Evolutionary conservation across 2,888 invertebrate genomes (phyloP).

Genomic region (Pseudeuparius sepicola): DNA sequence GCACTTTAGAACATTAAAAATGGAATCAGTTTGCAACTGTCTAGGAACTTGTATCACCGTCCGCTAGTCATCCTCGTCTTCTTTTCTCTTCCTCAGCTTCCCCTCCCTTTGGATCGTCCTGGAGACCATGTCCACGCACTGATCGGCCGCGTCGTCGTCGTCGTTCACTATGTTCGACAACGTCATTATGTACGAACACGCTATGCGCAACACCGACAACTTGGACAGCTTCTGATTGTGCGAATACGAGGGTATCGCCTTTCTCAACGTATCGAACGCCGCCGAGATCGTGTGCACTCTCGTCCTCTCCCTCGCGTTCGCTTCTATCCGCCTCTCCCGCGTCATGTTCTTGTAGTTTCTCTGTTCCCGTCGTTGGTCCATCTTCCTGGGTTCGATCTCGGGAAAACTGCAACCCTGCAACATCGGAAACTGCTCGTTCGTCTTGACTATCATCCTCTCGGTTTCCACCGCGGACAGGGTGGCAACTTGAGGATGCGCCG

Average conservation of each 20-base stretch:
- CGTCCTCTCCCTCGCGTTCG: constrained; percentile 86
- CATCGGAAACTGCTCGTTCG: constrained; percentile 32
- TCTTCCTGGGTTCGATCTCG: constrained; percentile 5
- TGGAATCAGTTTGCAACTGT: too few species aligned
- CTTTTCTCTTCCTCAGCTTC: constrained; percentile 76
- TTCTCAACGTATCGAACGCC: constrained; percentile 81
- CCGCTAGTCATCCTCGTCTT: constrained; percentile 53
- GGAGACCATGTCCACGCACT: constrained; percentile 81
- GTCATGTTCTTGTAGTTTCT: constrained; percentile 95
- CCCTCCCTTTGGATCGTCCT: constrained; percentile 88
- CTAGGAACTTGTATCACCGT: too few species aligned
- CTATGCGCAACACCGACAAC: constrained; percentile 82
- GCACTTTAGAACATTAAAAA: too few species aligned
- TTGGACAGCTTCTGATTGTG: constrained; percentile 91
- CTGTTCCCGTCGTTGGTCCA: constrained; percentile 44
- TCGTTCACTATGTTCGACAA: constrained; percentile 68
- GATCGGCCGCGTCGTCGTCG: constrained; percentile 39
- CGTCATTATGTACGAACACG: constrained; percentile 87
- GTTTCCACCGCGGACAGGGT: constrained; percentile 29
- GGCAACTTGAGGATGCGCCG: constrained; percentile 31
- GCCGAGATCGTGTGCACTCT: constrained; percentile 93
- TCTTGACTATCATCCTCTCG: constrained; percentile 30
- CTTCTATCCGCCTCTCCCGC: constrained; percentile 82
- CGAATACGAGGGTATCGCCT: constrained; percentile 81
- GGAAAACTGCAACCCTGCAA: constrained; percentile 15